phyloP scores from a whole-genome alignment of 2,888 invertebrate genomes.

The Chironomus riparius region DNA sequence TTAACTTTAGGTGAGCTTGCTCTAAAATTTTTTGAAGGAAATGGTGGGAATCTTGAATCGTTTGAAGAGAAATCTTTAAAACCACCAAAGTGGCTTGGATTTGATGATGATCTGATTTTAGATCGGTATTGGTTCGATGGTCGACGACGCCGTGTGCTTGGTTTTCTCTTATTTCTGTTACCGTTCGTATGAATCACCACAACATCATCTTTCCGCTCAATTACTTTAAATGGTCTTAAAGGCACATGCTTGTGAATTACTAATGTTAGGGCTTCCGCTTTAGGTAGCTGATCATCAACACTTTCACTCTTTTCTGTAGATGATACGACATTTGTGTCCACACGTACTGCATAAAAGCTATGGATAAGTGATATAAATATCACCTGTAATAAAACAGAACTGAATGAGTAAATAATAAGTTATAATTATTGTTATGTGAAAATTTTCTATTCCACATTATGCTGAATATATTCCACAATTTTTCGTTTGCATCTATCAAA shows the following conservation, averaged over 20 bases:
- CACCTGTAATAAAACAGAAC: background rate
- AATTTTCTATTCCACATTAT: slow-evolving; percentile 2
- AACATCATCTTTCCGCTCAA: slow-evolving; percentile 9
- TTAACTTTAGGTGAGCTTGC: background rate
- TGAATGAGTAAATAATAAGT: background rate
- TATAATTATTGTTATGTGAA: background rate
- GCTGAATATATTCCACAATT: background rate
- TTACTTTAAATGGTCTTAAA: slow-evolving; percentile 5
- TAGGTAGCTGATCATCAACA: background rate
- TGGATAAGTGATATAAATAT: background rate
- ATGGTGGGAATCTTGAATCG: background rate
- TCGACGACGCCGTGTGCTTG: background rate
- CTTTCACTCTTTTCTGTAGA: background rate
- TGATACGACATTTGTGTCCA: background rate
- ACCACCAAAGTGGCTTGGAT: slow-evolving; percentile 5
- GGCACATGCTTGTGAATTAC: background rate
- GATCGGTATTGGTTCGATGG: slow-evolving; percentile 13
- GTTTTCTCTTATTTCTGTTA: slow-evolving; percentile 1
- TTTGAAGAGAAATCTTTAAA: slow-evolving; percentile 11
- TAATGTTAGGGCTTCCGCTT: slow-evolving; percentile 19
- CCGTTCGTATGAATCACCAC: background rate
- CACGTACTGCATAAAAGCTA: background rate
- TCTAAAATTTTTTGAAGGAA: background rate
- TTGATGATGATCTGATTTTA: background rate
- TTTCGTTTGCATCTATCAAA: background rate